phyloP scores from a whole-genome alignment of 1,140 invertebrate species.

The Drosophila rhopaloa region DNA sequence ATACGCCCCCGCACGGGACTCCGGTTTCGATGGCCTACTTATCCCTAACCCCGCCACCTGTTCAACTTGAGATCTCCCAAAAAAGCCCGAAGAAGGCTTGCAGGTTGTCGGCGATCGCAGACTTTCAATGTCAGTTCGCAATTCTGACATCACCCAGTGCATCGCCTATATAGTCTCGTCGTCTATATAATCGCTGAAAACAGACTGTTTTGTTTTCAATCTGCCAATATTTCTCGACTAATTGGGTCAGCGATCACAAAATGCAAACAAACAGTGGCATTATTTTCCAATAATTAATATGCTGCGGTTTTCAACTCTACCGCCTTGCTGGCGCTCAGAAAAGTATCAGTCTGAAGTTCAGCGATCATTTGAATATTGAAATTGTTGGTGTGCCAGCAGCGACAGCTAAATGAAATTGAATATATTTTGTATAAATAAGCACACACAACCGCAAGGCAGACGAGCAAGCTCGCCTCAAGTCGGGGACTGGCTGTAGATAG shows the following conservation, averaged over 20 bases:
- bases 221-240: slow-evolving; percentile 35
- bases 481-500: slow-evolving; percentile 53
- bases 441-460: slow-evolving; percentile 53
- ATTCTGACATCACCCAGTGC: slow-evolving; percentile 65
- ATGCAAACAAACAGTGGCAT: slow-evolving; percentile 54
- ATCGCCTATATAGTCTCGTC: slow-evolving; percentile 8
- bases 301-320: slow-evolving; percentile 24
- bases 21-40: slow-evolving; percentile 8
- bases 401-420: slow-evolving; percentile 75
- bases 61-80: slow-evolving; percentile 27
- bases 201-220: slow-evolving; percentile 54
- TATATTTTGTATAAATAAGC: slow-evolving; percentile 79
- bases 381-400: slow-evolving; percentile 41
- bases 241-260: slow-evolving; percentile 63
- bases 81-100: slow-evolving; percentile 23
- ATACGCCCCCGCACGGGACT: slow-evolving; percentile 29
- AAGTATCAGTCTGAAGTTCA: slow-evolving; percentile 45
- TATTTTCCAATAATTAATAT: slow-evolving; percentile 20
- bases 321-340: slow-evolving; percentile 68
- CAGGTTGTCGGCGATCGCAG: slow-evolving; percentile 23
- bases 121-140: slow-evolving; percentile 11
- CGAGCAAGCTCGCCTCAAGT: slow-evolving; percentile 45
- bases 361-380: slow-evolving; percentile 78
- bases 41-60: slow-evolving; percentile 18
- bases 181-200: slow-evolving; percentile 42